Conservation (phyloP, 2,888 invertebrate genomes). For the Oscheius sp. region DNA sequence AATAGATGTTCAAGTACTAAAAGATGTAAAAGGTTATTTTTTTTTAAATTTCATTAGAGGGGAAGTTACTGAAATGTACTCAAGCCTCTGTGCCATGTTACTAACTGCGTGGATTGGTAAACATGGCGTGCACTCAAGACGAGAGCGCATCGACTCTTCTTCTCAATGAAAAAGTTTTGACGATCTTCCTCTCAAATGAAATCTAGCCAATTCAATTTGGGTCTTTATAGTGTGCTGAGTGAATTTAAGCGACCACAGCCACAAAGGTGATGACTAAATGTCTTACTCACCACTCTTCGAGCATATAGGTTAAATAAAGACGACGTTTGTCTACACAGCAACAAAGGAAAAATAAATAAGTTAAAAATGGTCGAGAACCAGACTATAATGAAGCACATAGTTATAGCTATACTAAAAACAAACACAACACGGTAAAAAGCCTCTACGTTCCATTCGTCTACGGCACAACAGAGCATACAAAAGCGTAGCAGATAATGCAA, state of each 20-base stretch:
- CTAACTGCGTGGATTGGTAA: slow-evolving; percentile 21
- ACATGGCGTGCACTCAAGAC: background rate
- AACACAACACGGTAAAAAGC: background rate
- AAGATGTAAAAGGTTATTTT: background rate
- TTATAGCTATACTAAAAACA: background rate
- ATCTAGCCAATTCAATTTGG: background rate
- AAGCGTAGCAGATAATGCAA: background rate
- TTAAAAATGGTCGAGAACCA: background rate
- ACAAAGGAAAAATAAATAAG: background rate
- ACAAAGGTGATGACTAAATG: background rate
- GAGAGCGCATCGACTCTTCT: background rate
- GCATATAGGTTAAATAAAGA: slow-evolving; percentile 7
- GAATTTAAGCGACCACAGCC: background rate
- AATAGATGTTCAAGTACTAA: no score
- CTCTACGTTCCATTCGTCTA: no score
- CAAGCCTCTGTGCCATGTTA: background rate
- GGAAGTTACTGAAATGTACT: no score
- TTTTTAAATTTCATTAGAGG: background rate
- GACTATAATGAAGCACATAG: background rate
- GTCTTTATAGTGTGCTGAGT: background rate
- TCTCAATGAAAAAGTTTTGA: slow-evolving; percentile 13
- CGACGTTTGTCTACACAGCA: background rate
- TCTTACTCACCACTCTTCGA: slow-evolving; percentile 12
- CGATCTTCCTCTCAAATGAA: background rate
- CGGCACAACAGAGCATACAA: slow-evolving; percentile 19